Conservation (phyloP, 2,113 vertebrate species). For the Eidolon helvum region DNA sequence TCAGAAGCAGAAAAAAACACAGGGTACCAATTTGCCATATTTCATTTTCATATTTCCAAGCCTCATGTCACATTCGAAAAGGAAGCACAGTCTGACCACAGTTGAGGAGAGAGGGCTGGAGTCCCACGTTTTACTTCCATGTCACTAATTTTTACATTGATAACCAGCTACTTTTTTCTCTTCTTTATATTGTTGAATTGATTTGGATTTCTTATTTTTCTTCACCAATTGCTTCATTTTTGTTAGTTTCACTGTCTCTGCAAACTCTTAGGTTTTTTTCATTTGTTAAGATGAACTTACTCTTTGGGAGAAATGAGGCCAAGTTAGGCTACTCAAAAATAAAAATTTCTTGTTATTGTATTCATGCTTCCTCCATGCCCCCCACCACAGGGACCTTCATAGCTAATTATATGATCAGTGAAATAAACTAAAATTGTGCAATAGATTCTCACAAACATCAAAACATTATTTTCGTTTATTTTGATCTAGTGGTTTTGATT, state of each 20-base stretch:
- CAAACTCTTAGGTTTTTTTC: neutral
- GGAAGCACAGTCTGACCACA: neutral
- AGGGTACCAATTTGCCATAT: neutral
- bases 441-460: neutral
- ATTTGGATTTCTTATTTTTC: neutral
- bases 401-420: neutral
- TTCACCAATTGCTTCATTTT: neutral
- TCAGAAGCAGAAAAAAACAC: neutral
- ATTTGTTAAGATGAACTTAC: neutral
- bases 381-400: neutral
- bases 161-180: neutral
- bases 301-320: neutral
- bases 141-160: no score
- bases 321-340: no score
- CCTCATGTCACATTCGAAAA: neutral
- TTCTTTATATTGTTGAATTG: neutral
- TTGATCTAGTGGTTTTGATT: neutral
- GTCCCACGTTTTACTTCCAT: neutral
- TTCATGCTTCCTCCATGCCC: no score
- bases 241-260: neutral
- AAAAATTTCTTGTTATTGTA: neutral
- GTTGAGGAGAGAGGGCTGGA: no score
- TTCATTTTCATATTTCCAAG: neutral
- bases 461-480: neutral
- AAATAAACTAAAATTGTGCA: neutral